Base-by-base conservation (phyloP, 2,113 vertebrate genomes). In the Hemicordylus capensis region DNA sequence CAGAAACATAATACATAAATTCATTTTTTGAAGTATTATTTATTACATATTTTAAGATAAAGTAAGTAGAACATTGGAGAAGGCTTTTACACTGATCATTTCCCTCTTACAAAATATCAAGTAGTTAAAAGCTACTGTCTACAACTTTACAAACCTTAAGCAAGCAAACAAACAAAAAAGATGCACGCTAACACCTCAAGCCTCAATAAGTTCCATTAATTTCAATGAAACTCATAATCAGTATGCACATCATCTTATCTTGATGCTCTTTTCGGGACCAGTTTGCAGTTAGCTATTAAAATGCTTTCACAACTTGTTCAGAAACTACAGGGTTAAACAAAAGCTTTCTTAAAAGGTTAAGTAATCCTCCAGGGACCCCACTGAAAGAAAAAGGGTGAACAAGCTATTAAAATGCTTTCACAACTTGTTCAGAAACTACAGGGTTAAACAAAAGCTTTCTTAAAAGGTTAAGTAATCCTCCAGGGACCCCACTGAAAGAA, bases 401-500 rank as follows among this genome's bases (percentile, higher is more conserved):
- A n/a, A n/a, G n/a, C n/a, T 39, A 72, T n/a, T 48, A 83, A 83
- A 37, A 46, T 37, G 39, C 37, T 63, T 9, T 66, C 3, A 34
- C 22, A 67, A 80, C 63, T 26, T 39, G 26, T 37, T 73, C 69
- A 46, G 31, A 26, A 74, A 31, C 28, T 0, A 72, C 85, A 81
- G 61, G 42, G 74, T 80, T 78, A 76, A 90, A 91, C 56, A 79
- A 78, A 75, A 87, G 48, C 80, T 85, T 86, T 64, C 0, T 42
- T 44, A n/a, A 86, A 90, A 79, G 46, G 64, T 86, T 90, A 85
- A 94, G 82, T 85, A 93, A 88, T 56, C 34, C 81, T 87, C 15
- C 56, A 70, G 81, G 85, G 78, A 85, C 72, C 64, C 3, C 66
- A 15, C 7, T 19, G 51, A 72, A 81, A 89, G 48, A 82, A 83